These are phyloP conservation scores for Ormyrus nitidulus DNA, from an alignment of 2,888 invertebrate species.

Conservation along the genomic window DNA sequence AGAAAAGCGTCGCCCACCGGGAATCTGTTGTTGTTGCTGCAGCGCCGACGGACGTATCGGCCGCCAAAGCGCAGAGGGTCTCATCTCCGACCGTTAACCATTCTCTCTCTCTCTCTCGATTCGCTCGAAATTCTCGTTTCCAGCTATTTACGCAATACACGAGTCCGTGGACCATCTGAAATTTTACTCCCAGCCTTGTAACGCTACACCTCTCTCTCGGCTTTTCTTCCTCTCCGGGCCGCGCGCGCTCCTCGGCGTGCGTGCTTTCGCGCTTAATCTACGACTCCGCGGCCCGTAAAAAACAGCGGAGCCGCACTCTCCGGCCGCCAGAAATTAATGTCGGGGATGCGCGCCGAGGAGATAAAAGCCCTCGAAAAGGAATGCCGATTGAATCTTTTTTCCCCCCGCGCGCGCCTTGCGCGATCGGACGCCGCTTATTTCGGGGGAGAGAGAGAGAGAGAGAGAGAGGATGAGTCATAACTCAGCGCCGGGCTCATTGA, in stretches of 20 bases:
- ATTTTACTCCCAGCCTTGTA: constrained; percentile 45
- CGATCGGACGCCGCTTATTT: no score
- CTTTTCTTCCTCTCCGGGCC: constrained; percentile 2
- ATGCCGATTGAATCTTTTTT: no score
- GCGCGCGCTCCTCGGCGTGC: no score
- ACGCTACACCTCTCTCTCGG: constrained; percentile 43
- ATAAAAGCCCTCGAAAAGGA: no score
- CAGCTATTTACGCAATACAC: constrained; percentile 26
- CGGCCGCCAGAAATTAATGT: no score
- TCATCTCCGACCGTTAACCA: constrained; percentile 62
- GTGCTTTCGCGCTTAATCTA: constrained; percentile 24
- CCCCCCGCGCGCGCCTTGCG: no score
- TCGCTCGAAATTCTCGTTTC: background rate
- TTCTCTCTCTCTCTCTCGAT: background rate
- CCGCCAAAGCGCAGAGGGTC: constrained; percentile 70
- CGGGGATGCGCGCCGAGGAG: no score
- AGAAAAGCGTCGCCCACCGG: constrained; percentile 72
- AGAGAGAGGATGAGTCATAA: no score
- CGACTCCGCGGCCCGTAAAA: background rate
- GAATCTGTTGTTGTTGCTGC: constrained; percentile 73
- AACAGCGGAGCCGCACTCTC: background rate
- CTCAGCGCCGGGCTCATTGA: no score
- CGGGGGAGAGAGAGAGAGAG: no score
- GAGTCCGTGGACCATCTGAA: constrained; percentile 30
- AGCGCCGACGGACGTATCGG: constrained; percentile 67